Percentiles rank a stretch among this genome's conserved stretches.
phyloP scores from a whole-genome alignment of 2,797 vertebrate species.

The Leptatherina wallacei region DNA sequence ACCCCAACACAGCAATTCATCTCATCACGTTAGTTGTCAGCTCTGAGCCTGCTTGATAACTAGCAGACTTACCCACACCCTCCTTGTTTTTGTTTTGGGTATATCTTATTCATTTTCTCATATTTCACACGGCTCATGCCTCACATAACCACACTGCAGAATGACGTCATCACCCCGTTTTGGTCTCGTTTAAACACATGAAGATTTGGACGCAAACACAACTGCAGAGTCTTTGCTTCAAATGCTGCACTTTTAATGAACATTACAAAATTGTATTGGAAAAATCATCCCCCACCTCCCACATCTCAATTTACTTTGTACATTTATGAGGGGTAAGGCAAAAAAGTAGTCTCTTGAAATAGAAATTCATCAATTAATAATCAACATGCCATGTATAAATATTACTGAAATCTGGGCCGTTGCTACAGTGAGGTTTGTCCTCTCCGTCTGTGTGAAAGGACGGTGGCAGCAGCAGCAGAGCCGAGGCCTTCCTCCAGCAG shows the following conservation, averaged over 20 bases:
- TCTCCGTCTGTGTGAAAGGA: conserved; percentile 37
- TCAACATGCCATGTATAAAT: conserved; percentile 79
- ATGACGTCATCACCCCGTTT: conserved; percentile 81
- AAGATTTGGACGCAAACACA: conserved; percentile 20
- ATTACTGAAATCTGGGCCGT: conserved; percentile 77
- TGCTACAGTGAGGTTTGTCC: conserved; percentile 77
- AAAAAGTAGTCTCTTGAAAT: conserved; percentile 75
- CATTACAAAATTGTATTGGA: conserved; percentile 83
- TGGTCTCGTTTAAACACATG: conserved; percentile 35
- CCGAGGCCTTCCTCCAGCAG: conserved; percentile 35
- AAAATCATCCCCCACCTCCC: conserved; percentile 53
- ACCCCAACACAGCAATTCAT: conserved; percentile 42
- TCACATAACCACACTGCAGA: conserved; percentile 76
- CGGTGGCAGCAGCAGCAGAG: conserved; percentile 32
- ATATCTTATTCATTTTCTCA: not conserved
- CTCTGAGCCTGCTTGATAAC: conserved; percentile 1
- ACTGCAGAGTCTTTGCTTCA: conserved; percentile 53
- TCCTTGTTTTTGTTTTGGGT: not conserved
- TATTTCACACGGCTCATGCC: conserved; percentile 2
- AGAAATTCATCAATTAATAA: conserved; percentile 78
- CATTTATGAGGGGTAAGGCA: conserved; percentile 86
- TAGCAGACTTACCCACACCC: not conserved
- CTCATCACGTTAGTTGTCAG: conserved; percentile 37
- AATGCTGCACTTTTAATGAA: conserved; percentile 87
- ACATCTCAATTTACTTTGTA: conserved; percentile 62